A percentile compares a stretch with the other conserved stretches of the same genome.
These are phyloP conservation scores for Daktulosphaira vitifoliae DNA, from an alignment of 1,140 invertebrate species.

Conservation along the genomic window DNA sequence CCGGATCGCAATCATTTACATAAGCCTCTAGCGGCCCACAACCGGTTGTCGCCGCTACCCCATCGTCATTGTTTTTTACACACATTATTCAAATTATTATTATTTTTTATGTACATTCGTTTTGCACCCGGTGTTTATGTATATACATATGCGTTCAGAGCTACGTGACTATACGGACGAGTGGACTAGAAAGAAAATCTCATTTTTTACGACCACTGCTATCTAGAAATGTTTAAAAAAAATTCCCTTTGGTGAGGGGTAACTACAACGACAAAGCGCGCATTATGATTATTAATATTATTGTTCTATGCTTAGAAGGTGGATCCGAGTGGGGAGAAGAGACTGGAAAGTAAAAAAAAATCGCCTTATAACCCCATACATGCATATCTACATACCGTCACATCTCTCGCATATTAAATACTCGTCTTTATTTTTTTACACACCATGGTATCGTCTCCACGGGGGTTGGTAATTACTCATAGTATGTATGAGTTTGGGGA, in stretches of 20 bases:
- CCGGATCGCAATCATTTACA: neutral
- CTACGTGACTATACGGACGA: slow-evolving; percentile 14
- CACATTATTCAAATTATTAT: slow-evolving; percentile 18
- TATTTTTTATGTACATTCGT: neutral
- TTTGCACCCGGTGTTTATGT: slow-evolving; percentile 19
- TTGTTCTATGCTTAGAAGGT: neutral
- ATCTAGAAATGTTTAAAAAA: slow-evolving; percentile 3
- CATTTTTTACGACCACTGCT: slow-evolving; percentile 12
- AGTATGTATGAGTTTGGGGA: too few species aligned
- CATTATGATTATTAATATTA: neutral
- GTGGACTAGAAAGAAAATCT: slow-evolving; percentile 19
- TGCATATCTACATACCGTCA: neutral
- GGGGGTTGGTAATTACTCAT: slow-evolving; percentile 20
- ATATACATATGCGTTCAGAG: neutral
- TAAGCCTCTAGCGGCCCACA: neutral
- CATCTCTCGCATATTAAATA: slow-evolving; percentile 32
- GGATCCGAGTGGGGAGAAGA: neutral
- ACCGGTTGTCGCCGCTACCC: slow-evolving; percentile 5
- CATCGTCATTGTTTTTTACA: slow-evolving; percentile 18
- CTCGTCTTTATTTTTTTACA: neutral
- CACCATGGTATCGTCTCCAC: neutral
- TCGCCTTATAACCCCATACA: neutral
- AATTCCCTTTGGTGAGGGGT: neutral
- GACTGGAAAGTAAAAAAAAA: neutral
- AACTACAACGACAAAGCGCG: neutral